These are phyloP conservation scores for Crematogaster levior DNA, from an alignment of 2,888 invertebrate species.

Conservation along the genomic window DNA sequence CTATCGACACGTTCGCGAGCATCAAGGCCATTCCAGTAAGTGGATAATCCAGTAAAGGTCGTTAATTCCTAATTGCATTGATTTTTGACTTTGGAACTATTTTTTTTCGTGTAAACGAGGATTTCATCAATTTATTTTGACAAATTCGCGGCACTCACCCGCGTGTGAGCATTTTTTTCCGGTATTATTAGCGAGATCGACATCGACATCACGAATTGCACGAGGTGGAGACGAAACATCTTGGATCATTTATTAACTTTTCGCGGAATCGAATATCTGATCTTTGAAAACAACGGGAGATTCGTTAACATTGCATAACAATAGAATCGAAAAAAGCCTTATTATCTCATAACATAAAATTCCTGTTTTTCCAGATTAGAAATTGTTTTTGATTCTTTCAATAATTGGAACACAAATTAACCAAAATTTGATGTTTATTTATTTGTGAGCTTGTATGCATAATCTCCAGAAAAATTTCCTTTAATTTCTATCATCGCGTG, in stretches of 20 bases:
- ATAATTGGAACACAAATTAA: background rate
- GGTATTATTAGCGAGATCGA: background rate
- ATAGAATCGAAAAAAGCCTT: background rate
- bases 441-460: background rate
- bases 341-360: background rate
- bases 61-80: constrained; percentile 64
- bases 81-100: constrained; percentile 32
- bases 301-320: background rate
- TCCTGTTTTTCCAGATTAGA: background rate
- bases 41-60: constrained; percentile 64
- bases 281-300: background rate
- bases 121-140: too few species aligned
- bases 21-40: constrained; percentile 63
- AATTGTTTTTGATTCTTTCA: background rate
- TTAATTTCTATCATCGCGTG: background rate
- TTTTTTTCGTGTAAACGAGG: background rate
- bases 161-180: background rate
- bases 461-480: background rate
- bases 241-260: background rate
- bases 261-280: background rate
- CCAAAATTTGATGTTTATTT: background rate
- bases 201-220: background rate
- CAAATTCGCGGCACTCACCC: too few species aligned
- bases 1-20: constrained; percentile 34
- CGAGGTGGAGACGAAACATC: background rate